These are phyloP conservation scores for Erpetoichthys calabaricus DNA, from an alignment of 2,797 vertebrate genomes.

Conservation along the genomic window DNA sequence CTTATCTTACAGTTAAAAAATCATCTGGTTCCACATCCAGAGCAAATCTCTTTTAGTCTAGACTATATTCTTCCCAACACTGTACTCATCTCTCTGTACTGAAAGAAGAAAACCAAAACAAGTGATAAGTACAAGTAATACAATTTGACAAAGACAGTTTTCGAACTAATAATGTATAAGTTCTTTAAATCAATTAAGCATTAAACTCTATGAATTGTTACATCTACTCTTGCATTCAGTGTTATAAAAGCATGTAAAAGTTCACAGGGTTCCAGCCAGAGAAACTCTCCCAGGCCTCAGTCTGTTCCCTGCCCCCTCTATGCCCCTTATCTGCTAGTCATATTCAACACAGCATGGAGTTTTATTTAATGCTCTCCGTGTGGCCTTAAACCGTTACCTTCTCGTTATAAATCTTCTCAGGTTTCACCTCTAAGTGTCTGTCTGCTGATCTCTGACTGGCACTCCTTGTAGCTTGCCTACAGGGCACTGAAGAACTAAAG, in stretches of 20 bases:
- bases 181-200: constrained; percentile 42
- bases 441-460: constrained; percentile 30
- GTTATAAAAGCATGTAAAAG: constrained; percentile 16
- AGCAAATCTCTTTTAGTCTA: constrained; percentile 42
- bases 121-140: constrained; percentile 26
- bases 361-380: constrained; percentile 30
- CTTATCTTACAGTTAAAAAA: constrained; percentile 54
- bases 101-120: not conserved
- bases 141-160: constrained; percentile 38
- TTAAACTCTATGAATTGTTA: constrained; percentile 45
- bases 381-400: constrained; percentile 55
- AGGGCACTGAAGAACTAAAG: constrained; percentile 22
- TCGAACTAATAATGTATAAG: constrained; percentile 29
- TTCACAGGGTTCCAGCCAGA: constrained; percentile 12
- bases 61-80: constrained; percentile 25
- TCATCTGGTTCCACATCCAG: constrained; percentile 43
- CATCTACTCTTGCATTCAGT: constrained; percentile 29
- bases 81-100: constrained; percentile 29
- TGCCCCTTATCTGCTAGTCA: constrained; percentile 11
- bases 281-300: constrained; percentile 7
- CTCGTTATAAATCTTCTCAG: constrained; percentile 62
- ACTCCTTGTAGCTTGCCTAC: constrained; percentile 21
- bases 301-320: constrained; percentile 22
- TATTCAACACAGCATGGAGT: constrained; percentile 35
- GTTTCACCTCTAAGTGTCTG: constrained; percentile 55